phyloP scores from a whole-genome alignment of 1,140 invertebrate species.

The Drepana arcuata region DNA sequence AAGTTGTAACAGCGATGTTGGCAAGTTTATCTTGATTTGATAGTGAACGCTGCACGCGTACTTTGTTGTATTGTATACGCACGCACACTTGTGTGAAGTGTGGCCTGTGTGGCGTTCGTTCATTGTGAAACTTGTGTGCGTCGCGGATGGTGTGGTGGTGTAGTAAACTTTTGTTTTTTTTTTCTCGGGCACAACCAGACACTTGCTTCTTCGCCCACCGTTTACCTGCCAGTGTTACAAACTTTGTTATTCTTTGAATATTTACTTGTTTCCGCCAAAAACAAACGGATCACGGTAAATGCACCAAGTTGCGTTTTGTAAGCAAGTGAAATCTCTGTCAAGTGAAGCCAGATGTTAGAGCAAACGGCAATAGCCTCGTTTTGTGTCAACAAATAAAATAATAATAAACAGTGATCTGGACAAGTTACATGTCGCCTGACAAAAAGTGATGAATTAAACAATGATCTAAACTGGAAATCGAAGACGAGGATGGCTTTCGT shows the following conservation, averaged over 20 bases:
- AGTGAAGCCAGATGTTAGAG: constrained; percentile 45
- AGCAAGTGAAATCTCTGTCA: constrained; percentile 45
- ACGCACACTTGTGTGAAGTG: too few relatives aligned
- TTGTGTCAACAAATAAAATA: constrained; percentile 62
- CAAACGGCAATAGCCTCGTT: constrained; percentile 50
- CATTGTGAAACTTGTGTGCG: constrained; percentile 30
- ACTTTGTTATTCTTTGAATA: constrained; percentile 10
- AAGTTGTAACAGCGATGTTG: too few relatives aligned
- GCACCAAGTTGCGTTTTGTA: constrained; percentile 10
- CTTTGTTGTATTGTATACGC: constrained; percentile 32
- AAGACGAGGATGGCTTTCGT: constrained; percentile 50
- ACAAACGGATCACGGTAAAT: not conserved
- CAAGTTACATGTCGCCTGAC: constrained; percentile 34
- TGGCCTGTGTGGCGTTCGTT: constrained; percentile 31
- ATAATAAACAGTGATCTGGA: constrained; percentile 59
- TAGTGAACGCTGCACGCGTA: constrained; percentile 26
- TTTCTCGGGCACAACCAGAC: constrained; percentile 31
- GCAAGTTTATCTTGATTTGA: constrained; percentile 35
- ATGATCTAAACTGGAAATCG: constrained; percentile 54
- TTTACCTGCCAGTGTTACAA: constrained; percentile 41
- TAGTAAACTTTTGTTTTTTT: constrained; percentile 51
- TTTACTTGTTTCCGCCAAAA: constrained; percentile 4
- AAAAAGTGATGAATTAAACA: constrained; percentile 64
- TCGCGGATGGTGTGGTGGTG: too few relatives aligned
- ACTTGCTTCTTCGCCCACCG: constrained; percentile 33